phyloP scores from a whole-genome alignment of 2,113 vertebrate species.

The Xiphophorus maculatus region DNA sequence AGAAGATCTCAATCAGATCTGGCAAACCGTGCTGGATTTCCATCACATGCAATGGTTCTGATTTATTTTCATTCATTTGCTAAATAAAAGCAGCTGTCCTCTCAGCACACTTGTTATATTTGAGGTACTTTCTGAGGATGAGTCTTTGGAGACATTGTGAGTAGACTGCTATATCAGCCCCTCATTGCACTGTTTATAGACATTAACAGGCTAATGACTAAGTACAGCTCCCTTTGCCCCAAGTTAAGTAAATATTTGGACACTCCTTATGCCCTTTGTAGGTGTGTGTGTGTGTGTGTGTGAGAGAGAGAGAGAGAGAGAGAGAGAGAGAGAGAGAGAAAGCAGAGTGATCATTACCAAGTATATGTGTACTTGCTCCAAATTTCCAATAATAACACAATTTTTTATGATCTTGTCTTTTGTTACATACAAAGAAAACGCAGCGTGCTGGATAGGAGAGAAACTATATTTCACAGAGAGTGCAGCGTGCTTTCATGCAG shows the following conservation, averaged over 20 bases:
- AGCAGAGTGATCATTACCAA: slow-evolving; percentile 30
- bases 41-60: slow-evolving; percentile 18
- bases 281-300: slow-evolving; percentile 31
- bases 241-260: slow-evolving; percentile 81
- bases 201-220: slow-evolving; percentile 78
- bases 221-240: slow-evolving; percentile 59
- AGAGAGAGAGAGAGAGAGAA: slow-evolving; percentile 51
- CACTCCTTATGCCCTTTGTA: slow-evolving; percentile 58
- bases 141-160: slow-evolving; percentile 44
- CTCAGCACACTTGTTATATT: slow-evolving; percentile 4
- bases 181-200: slow-evolving; percentile 73
- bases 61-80: slow-evolving; percentile 39
- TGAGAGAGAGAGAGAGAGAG: slow-evolving; percentile 47
- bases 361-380: slow-evolving; percentile 39
- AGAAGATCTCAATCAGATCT: slow-evolving; percentile 21
- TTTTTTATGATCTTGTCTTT: slow-evolving; percentile 5
- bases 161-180: slow-evolving; percentile 69
- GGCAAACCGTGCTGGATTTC: slow-evolving; percentile 38
- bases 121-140: slow-evolving; percentile 34
- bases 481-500: slow-evolving; percentile 49
- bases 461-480: slow-evolving; percentile 30
- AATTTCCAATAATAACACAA: slow-evolving; percentile 30
- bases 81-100: slow-evolving; percentile 24
- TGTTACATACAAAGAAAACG: slow-evolving; percentile 24
- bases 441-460: slow-evolving; percentile 16